Percentiles rank a stretch among this genome's conserved stretches.
Conservation (phyloP, 2,888 invertebrate genomes). For the Hirtodrosophila confusa region DNA sequence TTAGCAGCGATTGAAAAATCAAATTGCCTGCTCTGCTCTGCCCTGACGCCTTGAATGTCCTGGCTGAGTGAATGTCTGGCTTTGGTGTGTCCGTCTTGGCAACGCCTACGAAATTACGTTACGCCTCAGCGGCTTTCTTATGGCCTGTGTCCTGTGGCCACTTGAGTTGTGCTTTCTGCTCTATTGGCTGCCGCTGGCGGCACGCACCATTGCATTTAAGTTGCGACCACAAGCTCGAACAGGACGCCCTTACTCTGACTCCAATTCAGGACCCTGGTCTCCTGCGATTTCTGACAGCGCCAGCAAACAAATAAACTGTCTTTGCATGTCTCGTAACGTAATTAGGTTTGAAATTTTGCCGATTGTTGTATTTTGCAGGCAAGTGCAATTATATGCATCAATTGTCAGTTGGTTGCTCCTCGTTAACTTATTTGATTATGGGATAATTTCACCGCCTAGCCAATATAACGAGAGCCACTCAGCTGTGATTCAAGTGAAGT, state of each 20-base stretch:
- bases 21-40: conserved; percentile 51
- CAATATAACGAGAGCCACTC: conserved; percentile 8
- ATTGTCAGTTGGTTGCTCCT: conserved; percentile 74
- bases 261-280: conserved; percentile 2
- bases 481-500: conserved; percentile 10
- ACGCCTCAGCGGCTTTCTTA: conserved; percentile 65
- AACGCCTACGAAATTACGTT: conserved; percentile 64
- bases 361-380: conserved; percentile 70
- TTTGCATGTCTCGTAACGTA: conserved; percentile 48
- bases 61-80: conserved; percentile 10
- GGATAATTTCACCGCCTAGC: conserved; percentile 55
- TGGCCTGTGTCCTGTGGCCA: conserved; percentile 50
- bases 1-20: conserved; percentile 78
- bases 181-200: conserved; percentile 71
- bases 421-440: conserved; percentile 78
- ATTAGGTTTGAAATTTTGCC: conserved; percentile 76
- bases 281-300: conserved; percentile 43
- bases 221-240: conserved; percentile 62
- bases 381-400: conserved; percentile 74
- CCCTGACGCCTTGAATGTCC: conserved; percentile 11
- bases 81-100: conserved; percentile 25
- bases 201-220: conserved; percentile 66
- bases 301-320: conserved; percentile 55
- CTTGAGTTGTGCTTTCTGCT: conserved; percentile 77
- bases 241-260: conserved; percentile 1